These are phyloP conservation scores for Silurus asotus DNA, from an alignment of 2,113 vertebrate genomes.

Conservation along the genomic window DNA sequence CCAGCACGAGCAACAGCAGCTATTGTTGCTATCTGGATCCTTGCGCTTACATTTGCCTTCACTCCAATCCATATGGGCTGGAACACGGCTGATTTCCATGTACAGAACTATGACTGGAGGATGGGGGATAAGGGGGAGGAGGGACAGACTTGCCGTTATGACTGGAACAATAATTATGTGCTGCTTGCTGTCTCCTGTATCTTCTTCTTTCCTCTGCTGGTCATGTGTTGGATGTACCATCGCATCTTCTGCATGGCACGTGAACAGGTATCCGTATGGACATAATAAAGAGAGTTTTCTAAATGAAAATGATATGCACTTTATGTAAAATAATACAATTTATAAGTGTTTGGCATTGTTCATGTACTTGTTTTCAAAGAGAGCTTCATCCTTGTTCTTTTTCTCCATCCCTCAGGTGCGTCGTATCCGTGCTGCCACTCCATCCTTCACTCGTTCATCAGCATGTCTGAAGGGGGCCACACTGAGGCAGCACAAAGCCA, in stretches of 20 bases:
- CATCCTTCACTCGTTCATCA: conserved; percentile 62
- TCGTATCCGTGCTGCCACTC: conserved; percentile 67
- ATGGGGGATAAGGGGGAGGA: conserved; percentile 56
- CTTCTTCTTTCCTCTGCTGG: conserved; percentile 87
- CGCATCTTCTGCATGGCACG: conserved; percentile 86
- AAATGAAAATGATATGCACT: neutral
- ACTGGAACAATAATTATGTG: conserved; percentile 82
- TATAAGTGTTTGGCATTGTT: neutral
- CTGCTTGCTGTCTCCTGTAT: conserved; percentile 77
- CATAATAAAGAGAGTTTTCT: neutral
- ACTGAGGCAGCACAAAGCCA: conserved; percentile 89
- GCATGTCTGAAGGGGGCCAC: conserved; percentile 64
- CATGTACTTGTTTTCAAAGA: neutral
- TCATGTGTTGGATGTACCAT: conserved; percentile 91
- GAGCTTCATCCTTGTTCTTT: neutral
- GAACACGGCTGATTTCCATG: conserved; percentile 79
- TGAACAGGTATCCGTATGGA: conserved; percentile 68
- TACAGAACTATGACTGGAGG: conserved; percentile 69
- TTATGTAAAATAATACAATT: neutral
- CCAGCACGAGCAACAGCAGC: conserved; percentile 72
- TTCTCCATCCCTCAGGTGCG: conserved; percentile 56
- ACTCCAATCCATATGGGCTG: conserved; percentile 89
- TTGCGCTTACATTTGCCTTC: conserved; percentile 85
- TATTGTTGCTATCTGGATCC: conserved; percentile 80
- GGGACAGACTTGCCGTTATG: conserved; percentile 76